Conservation (phyloP, 2,113 vertebrate species). For the Eretmochelys imbricata region DNA sequence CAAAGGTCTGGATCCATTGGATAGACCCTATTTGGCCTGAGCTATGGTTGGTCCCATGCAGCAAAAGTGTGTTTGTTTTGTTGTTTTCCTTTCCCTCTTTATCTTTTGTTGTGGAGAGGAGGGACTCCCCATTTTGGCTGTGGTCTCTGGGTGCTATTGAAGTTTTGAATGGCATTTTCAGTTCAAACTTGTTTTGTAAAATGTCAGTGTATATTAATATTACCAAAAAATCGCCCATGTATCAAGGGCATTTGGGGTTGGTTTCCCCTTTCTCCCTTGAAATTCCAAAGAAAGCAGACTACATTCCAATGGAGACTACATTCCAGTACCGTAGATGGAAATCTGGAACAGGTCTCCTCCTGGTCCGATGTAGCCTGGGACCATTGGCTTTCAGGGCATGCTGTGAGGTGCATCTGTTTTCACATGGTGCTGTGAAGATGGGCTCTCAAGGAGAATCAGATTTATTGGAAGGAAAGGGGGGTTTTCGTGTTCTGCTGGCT, state of each 20-base stretch:
- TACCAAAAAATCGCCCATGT: not conserved
- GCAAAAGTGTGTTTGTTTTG: slow-evolving; percentile 3
- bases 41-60: slow-evolving; percentile 26
- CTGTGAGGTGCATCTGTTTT: too few species aligned
- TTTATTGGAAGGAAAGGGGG: not conserved
- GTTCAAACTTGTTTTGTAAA: not conserved
- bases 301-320: not conserved
- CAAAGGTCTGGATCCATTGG: not conserved
- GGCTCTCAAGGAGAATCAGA: not conserved
- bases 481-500: not conserved
- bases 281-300: not conserved
- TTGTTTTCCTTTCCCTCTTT: not conserved
- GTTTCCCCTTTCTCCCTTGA: not conserved
- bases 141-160: slow-evolving; percentile 29
- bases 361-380: not conserved
- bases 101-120: slow-evolving; percentile 34
- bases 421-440: not conserved
- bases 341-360: not conserved
- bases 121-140: not conserved
- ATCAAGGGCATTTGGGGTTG: not conserved
- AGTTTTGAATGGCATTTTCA: slow-evolving; percentile 20
- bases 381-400: not conserved
- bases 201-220: not conserved
- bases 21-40: not conserved
- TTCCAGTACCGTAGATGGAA: not conserved